Base-by-base conservation (phyloP, 2,888 invertebrate species). In the Cordylochernes scorpioides region DNA sequence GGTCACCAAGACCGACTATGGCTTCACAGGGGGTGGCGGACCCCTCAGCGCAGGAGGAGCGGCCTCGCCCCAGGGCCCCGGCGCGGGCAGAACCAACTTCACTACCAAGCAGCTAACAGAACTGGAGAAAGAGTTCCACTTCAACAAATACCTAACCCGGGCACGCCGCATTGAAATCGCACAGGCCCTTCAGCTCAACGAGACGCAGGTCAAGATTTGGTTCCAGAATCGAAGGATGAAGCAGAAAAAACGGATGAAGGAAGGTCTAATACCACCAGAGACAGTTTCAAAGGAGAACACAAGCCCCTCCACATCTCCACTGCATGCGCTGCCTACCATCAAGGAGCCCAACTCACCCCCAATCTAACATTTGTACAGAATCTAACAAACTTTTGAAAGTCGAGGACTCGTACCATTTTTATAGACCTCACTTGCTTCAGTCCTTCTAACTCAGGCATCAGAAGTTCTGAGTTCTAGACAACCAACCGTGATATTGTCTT, bases 101-200 rank as follows among this genome's bases (percentile, higher is more conserved):
- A 91, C 91, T 42, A 97, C 94, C 58, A 94, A 94, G 57, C 97
- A 97, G 54, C 67, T 97, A 39, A 97, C 94, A 3, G 97, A 97
- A 56, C 63, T 97, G 42, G 97, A 97, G 54, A 97, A 97, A 52
- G 94, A 97, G 56, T 97, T 94, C 59, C 94, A 94, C 55, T 94
- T 88, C 59, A 91, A 91, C 61, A 91, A 88, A 58, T 97, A 97
- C 61, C 66, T 97, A 48, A 97, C 94, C 21, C 61, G 94, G 44
- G 91, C 88, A 21, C 62, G 94, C 42, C 65, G 97, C 45, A 91
- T 94, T 52, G 97, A 97, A 58, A 97, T 97, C 43, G 97, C 97
- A 1, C 77, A 82, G 3, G 75, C 86, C 3, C 59, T 97, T 31
- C 82, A 86, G 49, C 66, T 97, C 29, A 94, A 91, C 56, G 94